A percentile compares a stretch with the other conserved stretches of the same genome.
Conservation (phyloP, 2,113 vertebrate genomes). For the Microcebus murinus region DNA sequence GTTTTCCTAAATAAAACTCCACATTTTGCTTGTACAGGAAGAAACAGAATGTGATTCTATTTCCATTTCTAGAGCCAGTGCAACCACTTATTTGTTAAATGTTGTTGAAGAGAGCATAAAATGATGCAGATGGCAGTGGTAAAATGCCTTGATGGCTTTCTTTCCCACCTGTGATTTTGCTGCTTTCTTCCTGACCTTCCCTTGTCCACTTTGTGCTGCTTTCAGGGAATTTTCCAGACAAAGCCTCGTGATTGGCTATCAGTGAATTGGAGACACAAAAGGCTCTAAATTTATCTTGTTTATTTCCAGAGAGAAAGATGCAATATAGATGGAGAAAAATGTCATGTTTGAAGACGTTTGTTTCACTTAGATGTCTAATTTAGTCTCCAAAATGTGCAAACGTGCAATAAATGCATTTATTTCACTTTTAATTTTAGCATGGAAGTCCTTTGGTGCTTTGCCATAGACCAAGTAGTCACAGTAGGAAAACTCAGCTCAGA, state of each 20-base stretch:
- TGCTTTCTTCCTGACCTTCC: not conserved
- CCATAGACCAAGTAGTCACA: not conserved
- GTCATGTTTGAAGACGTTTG: not conserved
- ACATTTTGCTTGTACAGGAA: not conserved
- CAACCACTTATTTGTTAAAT: not conserved
- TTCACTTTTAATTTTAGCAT: slow-evolving; percentile 40
- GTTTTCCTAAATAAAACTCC: slow-evolving; percentile 48
- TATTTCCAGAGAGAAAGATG: not conserved
- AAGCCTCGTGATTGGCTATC: not conserved
- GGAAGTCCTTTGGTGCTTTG: not conserved
- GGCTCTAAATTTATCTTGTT: not conserved
- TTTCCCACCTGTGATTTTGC: not conserved
- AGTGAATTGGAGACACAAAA: not conserved
- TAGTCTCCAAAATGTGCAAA: not conserved
- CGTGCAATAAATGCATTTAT: not conserved
- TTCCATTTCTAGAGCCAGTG: not conserved
- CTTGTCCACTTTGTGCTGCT: not conserved
- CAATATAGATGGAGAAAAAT: not conserved
- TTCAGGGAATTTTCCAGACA: slow-evolving; percentile 21
- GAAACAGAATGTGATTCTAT: slow-evolving; percentile 23
- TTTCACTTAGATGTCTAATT: not conserved
- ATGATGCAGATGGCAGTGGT: not conserved
- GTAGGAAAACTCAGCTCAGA: accelerated
- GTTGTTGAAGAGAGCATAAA: not conserved
- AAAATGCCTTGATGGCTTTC: not conserved